Evolutionary conservation across 2,797 vertebrate species (phyloP).

Genomic region (Periparus ater): DNA sequence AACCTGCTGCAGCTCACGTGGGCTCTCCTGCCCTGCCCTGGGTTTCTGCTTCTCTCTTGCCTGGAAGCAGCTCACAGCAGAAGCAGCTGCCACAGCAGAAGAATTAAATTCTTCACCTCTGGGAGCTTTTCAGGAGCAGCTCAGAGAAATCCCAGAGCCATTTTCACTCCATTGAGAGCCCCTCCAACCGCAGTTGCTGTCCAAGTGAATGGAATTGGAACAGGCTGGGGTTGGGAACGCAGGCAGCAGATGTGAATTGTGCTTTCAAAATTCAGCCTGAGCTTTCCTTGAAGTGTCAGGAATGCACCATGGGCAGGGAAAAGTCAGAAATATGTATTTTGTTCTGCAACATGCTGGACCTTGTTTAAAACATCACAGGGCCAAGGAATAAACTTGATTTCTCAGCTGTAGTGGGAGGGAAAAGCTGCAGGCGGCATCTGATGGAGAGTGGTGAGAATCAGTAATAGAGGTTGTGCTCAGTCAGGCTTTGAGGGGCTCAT

Average conservation of each 20-base stretch:
- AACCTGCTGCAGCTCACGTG: fast-evolving
- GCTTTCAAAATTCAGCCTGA: not conserved
- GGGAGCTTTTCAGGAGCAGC: not conserved
- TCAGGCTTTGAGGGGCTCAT: not conserved
- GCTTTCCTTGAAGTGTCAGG: not conserved
- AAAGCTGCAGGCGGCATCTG: not conserved
- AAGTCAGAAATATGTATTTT: not conserved
- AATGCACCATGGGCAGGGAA: not conserved
- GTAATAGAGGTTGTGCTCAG: not conserved
- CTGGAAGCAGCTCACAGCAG: not conserved
- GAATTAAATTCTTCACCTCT: not conserved
- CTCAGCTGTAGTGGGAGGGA: not conserved
- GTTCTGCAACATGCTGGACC: not conserved
- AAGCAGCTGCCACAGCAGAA: not conserved
- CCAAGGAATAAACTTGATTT: not conserved
- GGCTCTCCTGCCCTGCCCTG: not conserved
- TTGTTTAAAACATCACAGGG: not conserved
- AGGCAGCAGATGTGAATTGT: not conserved
- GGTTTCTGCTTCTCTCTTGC: not conserved
- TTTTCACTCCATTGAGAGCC: not conserved
- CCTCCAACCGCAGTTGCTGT: not conserved
- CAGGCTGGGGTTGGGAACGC: not conserved
- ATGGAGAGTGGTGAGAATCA: not conserved
- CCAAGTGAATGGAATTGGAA: not conserved
- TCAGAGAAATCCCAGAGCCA: not conserved